Percentiles rank a stretch among this genome's conserved stretches.
Evolutionary conservation across 2,888 invertebrate species (phyloP).

Genomic region (Lapara coniferarum): DNA sequence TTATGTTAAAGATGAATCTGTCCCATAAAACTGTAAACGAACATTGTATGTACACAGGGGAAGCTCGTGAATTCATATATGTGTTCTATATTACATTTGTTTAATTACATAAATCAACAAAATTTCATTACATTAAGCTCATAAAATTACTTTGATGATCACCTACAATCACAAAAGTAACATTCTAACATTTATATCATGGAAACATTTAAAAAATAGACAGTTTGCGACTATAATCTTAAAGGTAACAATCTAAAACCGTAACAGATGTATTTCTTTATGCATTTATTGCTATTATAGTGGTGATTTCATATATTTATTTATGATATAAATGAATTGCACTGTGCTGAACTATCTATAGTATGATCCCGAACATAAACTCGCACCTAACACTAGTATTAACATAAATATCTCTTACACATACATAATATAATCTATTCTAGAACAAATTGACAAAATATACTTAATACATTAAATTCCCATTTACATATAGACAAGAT

Average conservation of each 20-base stretch:
- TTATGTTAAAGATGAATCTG: conserved; percentile 14
- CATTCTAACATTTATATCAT: conserved; percentile 1
- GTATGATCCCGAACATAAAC: conserved; percentile 33
- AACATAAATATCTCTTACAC: conserved; percentile 62
- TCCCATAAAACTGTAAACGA: conserved; percentile 32
- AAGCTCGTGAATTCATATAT: conserved; percentile 31
- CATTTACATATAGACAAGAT: conserved; percentile 71
- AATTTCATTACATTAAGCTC: conserved; percentile 21
- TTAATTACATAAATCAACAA: conserved; percentile 19
- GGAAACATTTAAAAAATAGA: conserved; percentile 19
- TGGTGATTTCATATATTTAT: conserved; percentile 25
- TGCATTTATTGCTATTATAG: conserved; percentile 5
- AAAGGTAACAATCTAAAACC: conserved; percentile 20
- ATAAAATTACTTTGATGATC: conserved; percentile 7
- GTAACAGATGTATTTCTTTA: conserved; percentile 10
- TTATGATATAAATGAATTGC: conserved; percentile 36
- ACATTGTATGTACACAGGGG: conserved; percentile 29
- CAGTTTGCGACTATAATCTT: conserved; percentile 1
- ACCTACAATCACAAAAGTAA: conserved; percentile 4
- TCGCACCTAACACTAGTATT: conserved; percentile 41
- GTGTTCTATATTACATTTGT: conserved; percentile 17
- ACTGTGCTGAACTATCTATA: conserved; percentile 44
- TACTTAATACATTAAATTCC: conserved; percentile 58
- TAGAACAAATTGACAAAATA: conserved; percentile 80
- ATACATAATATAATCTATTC: conserved; percentile 57